Percentiles rank a stretch among this genome's conserved stretches.
Evolutionary conservation across 2,113 vertebrate species (phyloP).

Genomic region (Bostrychus sinensis): DNA sequence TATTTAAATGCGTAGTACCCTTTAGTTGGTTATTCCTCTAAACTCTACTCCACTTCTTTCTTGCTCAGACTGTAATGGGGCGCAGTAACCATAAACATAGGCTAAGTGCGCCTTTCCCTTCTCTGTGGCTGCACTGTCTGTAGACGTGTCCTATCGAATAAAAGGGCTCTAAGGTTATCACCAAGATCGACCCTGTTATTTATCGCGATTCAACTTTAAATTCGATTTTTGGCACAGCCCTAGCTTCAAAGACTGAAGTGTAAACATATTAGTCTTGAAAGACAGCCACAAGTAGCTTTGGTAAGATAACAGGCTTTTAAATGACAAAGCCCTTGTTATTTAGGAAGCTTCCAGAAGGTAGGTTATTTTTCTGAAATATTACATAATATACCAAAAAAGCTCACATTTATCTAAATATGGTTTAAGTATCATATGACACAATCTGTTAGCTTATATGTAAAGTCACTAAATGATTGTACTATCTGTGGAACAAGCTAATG

Average conservation of each 20-base stretch:
- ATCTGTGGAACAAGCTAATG: background rate
- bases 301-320: constrained; percentile 22
- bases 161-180: too few relatives aligned
- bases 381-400: background rate
- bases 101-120: too few relatives aligned
- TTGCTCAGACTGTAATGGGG: too few relatives aligned
- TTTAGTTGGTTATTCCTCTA: too few relatives aligned
- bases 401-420: background rate
- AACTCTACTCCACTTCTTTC: too few relatives aligned
- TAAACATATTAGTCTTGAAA: constrained; percentile 56
- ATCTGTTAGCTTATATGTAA: too few relatives aligned
- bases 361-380: constrained; percentile 17
- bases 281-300: constrained; percentile 51
- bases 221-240: constrained; percentile 36
- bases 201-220: too few relatives aligned
- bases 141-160: too few relatives aligned
- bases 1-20: too few relatives aligned
- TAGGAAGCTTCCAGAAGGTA: constrained; percentile 19
- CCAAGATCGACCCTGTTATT: too few relatives aligned
- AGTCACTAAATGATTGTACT: background rate
- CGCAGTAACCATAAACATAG: too few relatives aligned
- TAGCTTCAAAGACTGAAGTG: constrained; percentile 31
- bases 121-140: too few relatives aligned
- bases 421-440: background rate
- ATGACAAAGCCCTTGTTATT: constrained; percentile 32